Percentiles rank a stretch among this genome's conserved stretches.
Evolutionary conservation across 2,888 invertebrate species (phyloP).

Genomic region (Lottia scabra): DNA sequence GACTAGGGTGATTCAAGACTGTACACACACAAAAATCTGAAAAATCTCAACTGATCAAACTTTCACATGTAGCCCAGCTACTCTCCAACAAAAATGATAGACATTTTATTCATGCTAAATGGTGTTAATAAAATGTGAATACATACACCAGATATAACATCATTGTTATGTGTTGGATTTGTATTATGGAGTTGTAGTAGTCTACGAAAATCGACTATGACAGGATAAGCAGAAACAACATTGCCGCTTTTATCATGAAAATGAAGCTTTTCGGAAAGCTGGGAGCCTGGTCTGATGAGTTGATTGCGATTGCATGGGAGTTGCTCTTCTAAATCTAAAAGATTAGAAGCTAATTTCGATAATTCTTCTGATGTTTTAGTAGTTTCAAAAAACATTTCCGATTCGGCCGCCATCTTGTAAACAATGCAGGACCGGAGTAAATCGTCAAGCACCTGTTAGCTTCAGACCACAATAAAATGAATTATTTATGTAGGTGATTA

Average conservation of each 20-base stretch:
- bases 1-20: too few species aligned
- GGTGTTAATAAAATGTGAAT: too few species aligned
- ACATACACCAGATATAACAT: slow-evolving; percentile 45
- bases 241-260: slow-evolving; percentile 51
- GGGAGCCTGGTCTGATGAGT: slow-evolving; percentile 51
- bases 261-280: slow-evolving; percentile 46
- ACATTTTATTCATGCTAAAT: too few species aligned
- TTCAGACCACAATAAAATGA: not conserved
- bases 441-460: slow-evolving; percentile 31
- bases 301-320: slow-evolving; percentile 7
- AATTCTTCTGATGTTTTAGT: slow-evolving; percentile 14
- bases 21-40: too few species aligned
- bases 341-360: slow-evolving; percentile 15
- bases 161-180: slow-evolving; percentile 29
- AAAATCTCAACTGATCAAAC: too few species aligned
- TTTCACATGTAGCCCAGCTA: too few species aligned
- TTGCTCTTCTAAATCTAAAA: slow-evolving; percentile 20
- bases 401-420: slow-evolving; percentile 56
- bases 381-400: not conserved
- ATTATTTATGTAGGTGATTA: too few species aligned
- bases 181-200: slow-evolving; percentile 48
- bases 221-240: slow-evolving; percentile 46
- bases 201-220: slow-evolving; percentile 59
- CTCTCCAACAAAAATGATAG: too few species aligned
- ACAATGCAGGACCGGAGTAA: slow-evolving; percentile 54